Conservation (phyloP, 2,888 invertebrate species). For the Pseudanteris insignis region DNA sequence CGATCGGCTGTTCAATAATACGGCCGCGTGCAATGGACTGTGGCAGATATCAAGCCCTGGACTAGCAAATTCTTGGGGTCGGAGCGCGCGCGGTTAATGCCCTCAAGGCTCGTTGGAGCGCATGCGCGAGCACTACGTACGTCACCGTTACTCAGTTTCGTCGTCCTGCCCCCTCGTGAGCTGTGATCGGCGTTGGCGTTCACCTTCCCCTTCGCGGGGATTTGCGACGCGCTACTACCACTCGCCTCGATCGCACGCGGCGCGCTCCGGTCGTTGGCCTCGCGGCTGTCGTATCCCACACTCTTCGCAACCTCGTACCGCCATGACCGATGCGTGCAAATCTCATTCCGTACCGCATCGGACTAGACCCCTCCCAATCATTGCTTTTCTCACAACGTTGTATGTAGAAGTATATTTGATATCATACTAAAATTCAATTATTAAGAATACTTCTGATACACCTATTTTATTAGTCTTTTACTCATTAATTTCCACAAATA, state of each 20-base stretch:
- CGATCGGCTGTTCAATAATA: constrained; percentile 36
- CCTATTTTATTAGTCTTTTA: no score
- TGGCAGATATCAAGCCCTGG: constrained; percentile 51
- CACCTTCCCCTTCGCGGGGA: constrained; percentile 42
- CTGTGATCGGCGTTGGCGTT: constrained; percentile 45
- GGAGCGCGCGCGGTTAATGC: constrained; percentile 63
- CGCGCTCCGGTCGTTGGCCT: constrained; percentile 65
- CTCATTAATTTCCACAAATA: no score
- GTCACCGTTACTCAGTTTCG: constrained; percentile 66
- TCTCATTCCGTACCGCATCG: constrained; percentile 20
- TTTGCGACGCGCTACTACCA: constrained; percentile 51
- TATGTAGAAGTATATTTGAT: no score
- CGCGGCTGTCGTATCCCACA: constrained; percentile 55
- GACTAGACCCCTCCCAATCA: no score
- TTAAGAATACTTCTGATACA: no score
- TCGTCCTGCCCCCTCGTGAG: constrained; percentile 46
- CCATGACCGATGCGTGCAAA: constrained; percentile 48
- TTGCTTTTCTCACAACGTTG: no score
- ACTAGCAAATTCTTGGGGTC: constrained; percentile 58
- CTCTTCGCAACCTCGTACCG: constrained; percentile 50
- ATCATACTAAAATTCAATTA: no score
- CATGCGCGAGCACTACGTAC: constrained; percentile 60
- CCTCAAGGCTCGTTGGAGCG: constrained; percentile 55
- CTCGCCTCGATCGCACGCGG: constrained; percentile 55
- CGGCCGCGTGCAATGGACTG: constrained; percentile 48